Conservation (phyloP, 2,797 vertebrate genomes). For the Myiotriccus ornatus region DNA sequence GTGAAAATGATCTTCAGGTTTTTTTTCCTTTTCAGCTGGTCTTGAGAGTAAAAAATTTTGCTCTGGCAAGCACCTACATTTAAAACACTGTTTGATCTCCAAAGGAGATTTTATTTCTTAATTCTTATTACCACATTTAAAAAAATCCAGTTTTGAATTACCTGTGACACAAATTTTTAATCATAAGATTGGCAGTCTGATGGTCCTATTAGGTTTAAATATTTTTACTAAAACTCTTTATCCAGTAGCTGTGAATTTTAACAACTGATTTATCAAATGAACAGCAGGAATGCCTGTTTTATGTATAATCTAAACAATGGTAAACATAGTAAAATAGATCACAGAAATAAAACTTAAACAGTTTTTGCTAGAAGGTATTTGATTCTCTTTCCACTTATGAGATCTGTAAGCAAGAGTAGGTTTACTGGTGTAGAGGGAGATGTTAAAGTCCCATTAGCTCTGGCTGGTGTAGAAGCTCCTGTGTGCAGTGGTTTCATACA, state of each 20-base stretch:
- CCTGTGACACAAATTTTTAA: neutral
- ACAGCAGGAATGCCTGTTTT: neutral
- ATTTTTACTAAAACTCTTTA: neutral
- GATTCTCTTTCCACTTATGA: neutral
- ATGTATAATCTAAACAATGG: neutral
- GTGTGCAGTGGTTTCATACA: neutral
- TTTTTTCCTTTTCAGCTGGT: neutral
- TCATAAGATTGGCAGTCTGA: neutral
- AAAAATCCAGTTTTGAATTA: neutral
- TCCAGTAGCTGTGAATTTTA: neutral
- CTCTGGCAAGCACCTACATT: neutral
- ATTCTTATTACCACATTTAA: constrained; percentile 10
- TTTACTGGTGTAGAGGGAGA: neutral
- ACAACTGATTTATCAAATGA: neutral
- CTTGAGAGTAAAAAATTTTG: neutral
- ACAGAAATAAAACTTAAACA: neutral
- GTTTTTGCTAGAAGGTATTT: neutral
- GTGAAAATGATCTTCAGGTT: neutral
- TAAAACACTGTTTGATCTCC: neutral
- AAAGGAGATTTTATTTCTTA: constrained; percentile 28
- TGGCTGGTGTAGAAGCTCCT: neutral
- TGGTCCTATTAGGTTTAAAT: neutral
- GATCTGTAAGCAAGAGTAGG: neutral
- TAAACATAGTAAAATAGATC: neutral
- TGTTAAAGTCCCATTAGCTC: neutral